A percentile compares a stretch with the other conserved stretches of the same genome.
phyloP scores from a whole-genome alignment of 2,888 invertebrate species.

The Apodemia mormo region DNA sequence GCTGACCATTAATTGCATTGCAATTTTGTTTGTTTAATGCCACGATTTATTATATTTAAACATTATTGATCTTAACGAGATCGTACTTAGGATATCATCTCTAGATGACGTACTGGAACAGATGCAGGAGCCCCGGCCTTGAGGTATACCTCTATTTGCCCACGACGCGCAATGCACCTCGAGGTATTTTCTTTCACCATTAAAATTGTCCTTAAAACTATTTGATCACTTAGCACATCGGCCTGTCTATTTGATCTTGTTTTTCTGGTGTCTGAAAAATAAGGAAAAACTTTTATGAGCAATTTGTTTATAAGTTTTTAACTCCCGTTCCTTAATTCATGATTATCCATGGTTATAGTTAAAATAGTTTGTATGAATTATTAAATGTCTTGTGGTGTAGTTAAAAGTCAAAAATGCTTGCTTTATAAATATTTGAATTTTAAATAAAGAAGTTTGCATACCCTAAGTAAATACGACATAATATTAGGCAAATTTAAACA shows the following conservation, averaged over 20 bases:
- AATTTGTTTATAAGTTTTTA: conserved; percentile 25
- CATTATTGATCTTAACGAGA: conserved; percentile 80
- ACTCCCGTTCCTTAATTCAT: not conserved
- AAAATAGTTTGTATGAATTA: too few species aligned
- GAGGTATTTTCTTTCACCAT: conserved; percentile 72
- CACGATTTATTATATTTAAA: conserved; percentile 72
- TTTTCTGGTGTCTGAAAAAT: conserved; percentile 85
- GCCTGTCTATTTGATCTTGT: conserved; percentile 83
- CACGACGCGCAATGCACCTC: conserved; percentile 45
- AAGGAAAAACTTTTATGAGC: conserved; percentile 54
- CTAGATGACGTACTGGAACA: conserved; percentile 71
- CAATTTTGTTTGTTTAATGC: conserved; percentile 75
- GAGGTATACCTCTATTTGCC: conserved; percentile 40
- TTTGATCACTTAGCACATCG: conserved; percentile 66
- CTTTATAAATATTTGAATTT: not conserved
- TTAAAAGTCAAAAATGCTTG: too few species aligned
- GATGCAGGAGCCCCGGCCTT: conserved; percentile 46
- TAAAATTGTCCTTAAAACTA: conserved; percentile 66
- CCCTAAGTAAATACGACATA: too few species aligned
- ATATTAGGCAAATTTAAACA: too few species aligned
- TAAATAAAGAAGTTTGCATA: too few species aligned
- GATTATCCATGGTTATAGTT: too few species aligned
- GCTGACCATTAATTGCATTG: conserved; percentile 66
- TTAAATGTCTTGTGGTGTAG: not conserved
- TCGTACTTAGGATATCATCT: conserved; percentile 78